phyloP scores from a whole-genome alignment of 2,888 invertebrate species.

The Nomada ferruginata region DNA sequence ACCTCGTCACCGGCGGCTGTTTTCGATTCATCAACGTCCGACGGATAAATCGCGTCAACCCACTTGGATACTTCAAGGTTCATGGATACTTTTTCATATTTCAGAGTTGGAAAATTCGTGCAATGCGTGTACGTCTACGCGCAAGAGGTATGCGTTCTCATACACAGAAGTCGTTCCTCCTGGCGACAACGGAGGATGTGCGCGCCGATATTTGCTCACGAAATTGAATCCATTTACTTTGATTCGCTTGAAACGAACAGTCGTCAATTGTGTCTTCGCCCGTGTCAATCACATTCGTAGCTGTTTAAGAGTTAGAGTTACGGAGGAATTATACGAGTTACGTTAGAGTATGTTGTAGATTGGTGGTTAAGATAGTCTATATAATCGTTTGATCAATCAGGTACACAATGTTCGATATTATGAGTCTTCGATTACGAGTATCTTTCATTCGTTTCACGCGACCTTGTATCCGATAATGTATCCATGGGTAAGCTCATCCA shows the following conservation, averaged over 20 bases:
- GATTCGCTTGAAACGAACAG: background rate
- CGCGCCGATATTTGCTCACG: background rate
- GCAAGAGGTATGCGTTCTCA: background rate
- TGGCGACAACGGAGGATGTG: background rate
- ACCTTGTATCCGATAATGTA: too few relatives aligned
- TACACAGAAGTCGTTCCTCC: too few relatives aligned
- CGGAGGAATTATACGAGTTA: background rate
- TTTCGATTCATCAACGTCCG: background rate
- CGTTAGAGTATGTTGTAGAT: background rate
- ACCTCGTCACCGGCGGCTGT: too few relatives aligned
- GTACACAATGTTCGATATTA: background rate
- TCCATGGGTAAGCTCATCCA: too few relatives aligned
- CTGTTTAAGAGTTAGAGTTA: background rate
- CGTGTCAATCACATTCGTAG: slow-evolving; percentile 15
- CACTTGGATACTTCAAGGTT: background rate
- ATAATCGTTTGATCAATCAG: background rate
- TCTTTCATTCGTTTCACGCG: background rate
- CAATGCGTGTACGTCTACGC: background rate
- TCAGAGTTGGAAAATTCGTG: background rate
- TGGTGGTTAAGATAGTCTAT: background rate
- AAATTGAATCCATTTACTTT: background rate
- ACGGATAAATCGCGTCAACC: background rate
- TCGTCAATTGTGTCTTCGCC: background rate
- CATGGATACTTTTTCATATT: background rate
- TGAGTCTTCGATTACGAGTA: background rate